These are phyloP conservation scores for Bujurquina vittata DNA, from an alignment of 2,113 vertebrate genomes.

Conservation along the genomic window DNA sequence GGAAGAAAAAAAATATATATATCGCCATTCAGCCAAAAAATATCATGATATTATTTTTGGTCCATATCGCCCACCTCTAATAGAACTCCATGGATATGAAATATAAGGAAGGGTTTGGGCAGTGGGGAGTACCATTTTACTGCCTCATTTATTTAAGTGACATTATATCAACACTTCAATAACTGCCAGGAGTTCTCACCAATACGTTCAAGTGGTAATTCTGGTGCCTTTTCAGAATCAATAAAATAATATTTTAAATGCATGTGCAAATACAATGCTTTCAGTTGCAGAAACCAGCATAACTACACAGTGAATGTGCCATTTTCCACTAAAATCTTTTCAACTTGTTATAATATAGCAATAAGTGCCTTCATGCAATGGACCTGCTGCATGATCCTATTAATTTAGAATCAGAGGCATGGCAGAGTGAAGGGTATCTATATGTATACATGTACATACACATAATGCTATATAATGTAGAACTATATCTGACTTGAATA, in stretches of 20 bases:
- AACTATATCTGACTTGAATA: background rate
- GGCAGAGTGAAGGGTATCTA: background rate
- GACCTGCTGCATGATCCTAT: background rate
- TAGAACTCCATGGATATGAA: background rate
- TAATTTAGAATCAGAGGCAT: background rate
- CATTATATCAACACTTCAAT: background rate
- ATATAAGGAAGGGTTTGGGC: background rate
- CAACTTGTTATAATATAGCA: background rate
- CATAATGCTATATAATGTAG: background rate
- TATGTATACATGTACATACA: background rate
- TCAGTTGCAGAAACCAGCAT: background rate
- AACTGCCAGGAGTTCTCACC: background rate
- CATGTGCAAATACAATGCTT: background rate
- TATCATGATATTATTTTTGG: no score
- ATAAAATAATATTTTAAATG: background rate
- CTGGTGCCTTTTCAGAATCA: background rate
- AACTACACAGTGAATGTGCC: background rate
- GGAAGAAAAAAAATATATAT: no score
- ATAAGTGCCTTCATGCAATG: background rate
- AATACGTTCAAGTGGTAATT: background rate
- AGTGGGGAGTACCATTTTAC: background rate
- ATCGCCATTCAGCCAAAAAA: no score
- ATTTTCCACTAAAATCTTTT: background rate
- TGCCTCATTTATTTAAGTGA: background rate
- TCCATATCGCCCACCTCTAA: no score